Evolutionary conservation across 2,113 vertebrate genomes (phyloP).

Genomic region (Montifringilla adamsi): DNA sequence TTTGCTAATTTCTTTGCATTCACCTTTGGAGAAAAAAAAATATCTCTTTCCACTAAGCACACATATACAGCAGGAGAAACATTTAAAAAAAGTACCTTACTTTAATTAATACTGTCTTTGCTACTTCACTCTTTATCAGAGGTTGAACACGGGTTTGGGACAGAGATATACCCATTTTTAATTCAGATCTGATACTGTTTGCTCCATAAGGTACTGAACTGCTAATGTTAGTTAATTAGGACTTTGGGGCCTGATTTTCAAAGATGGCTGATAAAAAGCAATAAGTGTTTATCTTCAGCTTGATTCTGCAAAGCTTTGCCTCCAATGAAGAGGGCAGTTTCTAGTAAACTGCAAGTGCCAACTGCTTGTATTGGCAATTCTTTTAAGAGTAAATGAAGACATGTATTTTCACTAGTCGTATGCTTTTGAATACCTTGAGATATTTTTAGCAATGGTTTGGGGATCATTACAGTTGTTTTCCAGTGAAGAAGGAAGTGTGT

Average conservation of each 20-base stretch:
- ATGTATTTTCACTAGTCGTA: not conserved
- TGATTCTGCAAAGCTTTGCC: not conserved
- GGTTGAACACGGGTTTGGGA: conserved; percentile 25
- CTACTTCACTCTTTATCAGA: conserved; percentile 30
- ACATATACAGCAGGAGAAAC: not conserved
- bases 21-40: not conserved
- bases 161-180: conserved; percentile 38
- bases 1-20: not conserved
- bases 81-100: not conserved
- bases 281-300: conserved; percentile 46
- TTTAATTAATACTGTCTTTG: conserved; percentile 54
- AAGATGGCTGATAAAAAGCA: conserved; percentile 56
- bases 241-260: conserved; percentile 50
- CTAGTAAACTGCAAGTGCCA: not conserved
- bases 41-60: not conserved
- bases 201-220: not conserved
- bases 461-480: not conserved
- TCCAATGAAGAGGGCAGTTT: not conserved
- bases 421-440: not conserved
- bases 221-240: conserved; percentile 56
- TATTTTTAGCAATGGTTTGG: not conserved
- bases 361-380: not conserved
- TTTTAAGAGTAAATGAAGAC: not conserved
- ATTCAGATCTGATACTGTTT: conserved; percentile 51
- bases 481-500: not conserved